These are phyloP conservation scores for Oceanites oceanicus DNA, from an alignment of 2,113 vertebrate species.

Conservation along the genomic window DNA sequence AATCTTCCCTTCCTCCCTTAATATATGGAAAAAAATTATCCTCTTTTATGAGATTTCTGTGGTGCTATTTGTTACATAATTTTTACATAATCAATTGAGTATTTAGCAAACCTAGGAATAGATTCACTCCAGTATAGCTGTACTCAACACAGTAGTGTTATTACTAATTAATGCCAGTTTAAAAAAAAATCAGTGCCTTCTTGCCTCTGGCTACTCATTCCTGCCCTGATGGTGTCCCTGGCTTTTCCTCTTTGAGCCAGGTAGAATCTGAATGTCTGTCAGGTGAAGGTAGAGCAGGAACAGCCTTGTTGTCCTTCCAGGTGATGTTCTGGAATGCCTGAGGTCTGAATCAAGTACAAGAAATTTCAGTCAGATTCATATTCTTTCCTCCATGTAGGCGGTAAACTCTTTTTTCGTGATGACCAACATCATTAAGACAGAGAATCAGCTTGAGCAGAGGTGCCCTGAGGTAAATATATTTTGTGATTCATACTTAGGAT, in stretches of 20 bases:
- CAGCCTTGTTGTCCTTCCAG: not conserved
- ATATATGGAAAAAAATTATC: not conserved
- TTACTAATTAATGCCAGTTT: not conserved
- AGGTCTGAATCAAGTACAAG: not conserved
- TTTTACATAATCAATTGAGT: not conserved
- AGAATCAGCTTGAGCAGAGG: conserved; percentile 71
- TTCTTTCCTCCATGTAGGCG: conserved; percentile 47
- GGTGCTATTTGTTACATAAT: not conserved
- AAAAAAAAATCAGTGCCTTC: not conserved
- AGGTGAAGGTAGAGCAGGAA: not conserved
- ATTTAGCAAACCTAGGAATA: not conserved
- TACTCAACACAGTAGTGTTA: not conserved
- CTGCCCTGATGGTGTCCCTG: not conserved
- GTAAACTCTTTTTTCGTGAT: conserved; percentile 80
- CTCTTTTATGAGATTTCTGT: not conserved
- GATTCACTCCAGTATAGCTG: not conserved
- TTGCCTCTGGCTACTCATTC: not conserved
- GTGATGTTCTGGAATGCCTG: not conserved
- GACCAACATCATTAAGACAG: conserved; percentile 77
- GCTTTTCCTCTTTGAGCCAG: not conserved
- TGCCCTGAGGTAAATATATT: conserved; percentile 77
- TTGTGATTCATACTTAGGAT: not conserved
- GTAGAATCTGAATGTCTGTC: not conserved
- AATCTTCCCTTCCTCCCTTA: not conserved
- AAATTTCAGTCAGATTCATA: not conserved